These are phyloP conservation scores for Drosophila imparisetae DNA, from an alignment of 2,888 invertebrate genomes.

Conservation along the genomic window DNA sequence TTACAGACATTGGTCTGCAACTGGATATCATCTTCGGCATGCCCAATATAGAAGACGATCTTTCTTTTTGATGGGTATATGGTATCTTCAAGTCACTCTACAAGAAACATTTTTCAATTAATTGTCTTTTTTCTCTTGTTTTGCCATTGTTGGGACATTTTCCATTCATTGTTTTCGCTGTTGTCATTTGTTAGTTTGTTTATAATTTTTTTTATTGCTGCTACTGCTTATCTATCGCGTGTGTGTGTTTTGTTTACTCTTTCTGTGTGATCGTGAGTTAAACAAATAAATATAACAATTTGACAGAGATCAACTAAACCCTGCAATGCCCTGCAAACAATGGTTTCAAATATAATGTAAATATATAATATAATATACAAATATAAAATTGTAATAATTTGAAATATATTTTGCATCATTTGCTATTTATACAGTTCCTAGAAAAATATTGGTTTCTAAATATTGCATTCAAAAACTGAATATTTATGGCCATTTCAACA, in stretches of 20 bases:
- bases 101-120: background rate
- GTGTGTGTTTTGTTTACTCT: conserved; percentile 11
- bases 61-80: background rate
- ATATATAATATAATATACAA: background rate
- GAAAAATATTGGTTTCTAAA: background rate
- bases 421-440: background rate
- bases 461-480: background rate
- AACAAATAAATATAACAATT: conserved; percentile 23
- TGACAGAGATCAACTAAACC: background rate
- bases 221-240: conserved; percentile 34
- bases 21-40: background rate
- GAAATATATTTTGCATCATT: background rate
- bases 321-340: background rate
- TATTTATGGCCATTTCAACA: background rate
- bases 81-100: background rate
- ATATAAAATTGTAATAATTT: no score
- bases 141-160: background rate
- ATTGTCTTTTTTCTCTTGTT: background rate
- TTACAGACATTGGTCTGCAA: background rate
- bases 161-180: conserved; percentile 51
- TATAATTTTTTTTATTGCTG: conserved; percentile 16
- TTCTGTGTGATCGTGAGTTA: conserved; percentile 4
- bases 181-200: conserved; percentile 41
- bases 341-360: background rate
- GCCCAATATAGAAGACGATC: background rate